Percentiles rank a stretch among this genome's conserved stretches.
phyloP scores from a whole-genome alignment of 2,888 invertebrate genomes.

The Leucozona laternaria region DNA sequence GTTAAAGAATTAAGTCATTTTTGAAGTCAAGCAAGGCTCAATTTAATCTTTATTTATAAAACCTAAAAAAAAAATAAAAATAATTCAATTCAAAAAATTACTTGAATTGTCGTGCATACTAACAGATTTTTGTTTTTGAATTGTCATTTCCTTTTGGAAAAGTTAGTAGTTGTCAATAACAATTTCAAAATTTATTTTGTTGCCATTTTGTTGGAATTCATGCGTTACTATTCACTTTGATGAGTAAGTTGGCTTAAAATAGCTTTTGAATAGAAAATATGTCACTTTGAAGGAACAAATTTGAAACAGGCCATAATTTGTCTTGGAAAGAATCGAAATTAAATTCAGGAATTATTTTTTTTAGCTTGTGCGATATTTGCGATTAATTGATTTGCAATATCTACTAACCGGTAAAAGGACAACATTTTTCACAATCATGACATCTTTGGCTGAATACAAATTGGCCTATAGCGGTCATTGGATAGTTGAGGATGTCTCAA shows the following conservation, averaged over 20 bases:
- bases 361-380: no score
- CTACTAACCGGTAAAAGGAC: no score
- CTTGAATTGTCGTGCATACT: no score
- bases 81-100: background rate
- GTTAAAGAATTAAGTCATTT: conserved; percentile 3
- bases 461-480: no score
- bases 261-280: background rate
- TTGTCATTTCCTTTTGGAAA: background rate
- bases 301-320: no score
- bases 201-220: background rate
- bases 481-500: no score
- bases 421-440: no score
- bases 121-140: background rate
- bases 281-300: background rate
- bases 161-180: background rate
- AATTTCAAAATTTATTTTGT: background rate
- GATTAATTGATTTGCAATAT: no score
- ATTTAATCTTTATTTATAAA: background rate
- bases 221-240: background rate
- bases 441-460: no score
- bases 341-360: no score
- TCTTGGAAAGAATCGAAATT: no score
- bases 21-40: background rate
- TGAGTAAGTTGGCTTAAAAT: background rate
- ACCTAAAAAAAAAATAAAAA: background rate